Evolutionary conservation across 2,888 invertebrate species (phyloP).

Genomic region (Philhelius pedissequus): DNA sequence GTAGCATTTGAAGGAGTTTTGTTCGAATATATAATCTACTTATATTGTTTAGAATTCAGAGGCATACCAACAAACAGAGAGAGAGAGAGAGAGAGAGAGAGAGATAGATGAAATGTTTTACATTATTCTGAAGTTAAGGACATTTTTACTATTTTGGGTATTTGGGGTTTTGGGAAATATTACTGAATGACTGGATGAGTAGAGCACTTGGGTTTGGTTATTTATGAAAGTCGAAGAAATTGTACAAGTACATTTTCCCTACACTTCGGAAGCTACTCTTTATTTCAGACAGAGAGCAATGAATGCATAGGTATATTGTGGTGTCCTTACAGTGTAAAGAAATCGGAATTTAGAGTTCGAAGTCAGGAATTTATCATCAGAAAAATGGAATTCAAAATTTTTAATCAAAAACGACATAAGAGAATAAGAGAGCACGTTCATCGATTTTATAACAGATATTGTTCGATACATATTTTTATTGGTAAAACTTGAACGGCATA

Average conservation of each 20-base stretch:
- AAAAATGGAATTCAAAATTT: no score
- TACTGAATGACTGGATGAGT: neutral
- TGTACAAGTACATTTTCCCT: neutral
- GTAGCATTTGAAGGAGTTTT: slow-evolving; percentile 56
- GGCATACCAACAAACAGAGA: no score
- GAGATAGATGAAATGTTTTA: neutral
- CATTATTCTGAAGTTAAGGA: neutral
- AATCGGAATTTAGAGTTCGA: no score
- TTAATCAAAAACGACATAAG: no score
- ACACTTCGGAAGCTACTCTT: neutral
- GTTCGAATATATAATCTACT: neutral
- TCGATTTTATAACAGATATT: no score
- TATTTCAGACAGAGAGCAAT: neutral
- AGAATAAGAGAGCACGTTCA: no score
- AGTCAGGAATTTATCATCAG: no score
- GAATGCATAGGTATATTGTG: no score
- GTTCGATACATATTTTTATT: no score
- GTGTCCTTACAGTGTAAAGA: no score
- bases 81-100: neutral
- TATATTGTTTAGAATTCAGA: neutral
- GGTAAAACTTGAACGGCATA: no score
- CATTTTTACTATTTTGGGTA: slow-evolving; percentile 18
- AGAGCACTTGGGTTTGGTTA: slow-evolving; percentile 9
- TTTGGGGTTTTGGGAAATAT: slow-evolving; percentile 25
- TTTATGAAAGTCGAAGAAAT: slow-evolving; percentile 46